Evolutionary conservation across 2,113 vertebrate species (phyloP).

Genomic region (Formicarius rufipectus): DNA sequence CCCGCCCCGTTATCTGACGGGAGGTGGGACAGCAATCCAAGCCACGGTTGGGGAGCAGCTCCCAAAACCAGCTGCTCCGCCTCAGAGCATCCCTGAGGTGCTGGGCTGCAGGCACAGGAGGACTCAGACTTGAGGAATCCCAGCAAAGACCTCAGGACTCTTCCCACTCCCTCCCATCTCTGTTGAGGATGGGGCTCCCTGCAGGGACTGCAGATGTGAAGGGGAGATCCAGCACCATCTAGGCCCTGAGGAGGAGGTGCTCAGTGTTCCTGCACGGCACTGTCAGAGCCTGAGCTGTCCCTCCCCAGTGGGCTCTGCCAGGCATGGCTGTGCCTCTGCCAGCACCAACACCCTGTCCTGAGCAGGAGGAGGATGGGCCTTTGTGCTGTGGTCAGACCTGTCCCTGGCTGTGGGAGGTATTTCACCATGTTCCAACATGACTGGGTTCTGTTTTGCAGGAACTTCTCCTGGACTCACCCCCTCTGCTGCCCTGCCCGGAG

Average conservation of each 20-base stretch:
- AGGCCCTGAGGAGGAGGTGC: background rate
- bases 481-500: background rate
- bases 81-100: background rate
- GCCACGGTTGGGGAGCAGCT: background rate
- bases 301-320: background rate
- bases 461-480: background rate
- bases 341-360: background rate
- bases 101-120: background rate
- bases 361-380: background rate
- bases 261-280: fast-evolving
- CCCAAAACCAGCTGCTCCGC: background rate
- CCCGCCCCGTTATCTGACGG: fast-evolving
- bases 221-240: background rate
- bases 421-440: fast-evolving
- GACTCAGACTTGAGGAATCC: background rate
- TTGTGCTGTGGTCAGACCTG: background rate
- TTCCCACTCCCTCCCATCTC: background rate
- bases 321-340: background rate
- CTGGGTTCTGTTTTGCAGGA: background rate
- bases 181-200: fast-evolving
- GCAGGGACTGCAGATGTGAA: fast-evolving
- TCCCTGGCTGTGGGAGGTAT: background rate
- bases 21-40: background rate
- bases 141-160: background rate
- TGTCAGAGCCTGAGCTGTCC: background rate